These are phyloP conservation scores for Eospalax fontanierii DNA, from an alignment of 2,797 vertebrate genomes.

Conservation along the genomic window DNA sequence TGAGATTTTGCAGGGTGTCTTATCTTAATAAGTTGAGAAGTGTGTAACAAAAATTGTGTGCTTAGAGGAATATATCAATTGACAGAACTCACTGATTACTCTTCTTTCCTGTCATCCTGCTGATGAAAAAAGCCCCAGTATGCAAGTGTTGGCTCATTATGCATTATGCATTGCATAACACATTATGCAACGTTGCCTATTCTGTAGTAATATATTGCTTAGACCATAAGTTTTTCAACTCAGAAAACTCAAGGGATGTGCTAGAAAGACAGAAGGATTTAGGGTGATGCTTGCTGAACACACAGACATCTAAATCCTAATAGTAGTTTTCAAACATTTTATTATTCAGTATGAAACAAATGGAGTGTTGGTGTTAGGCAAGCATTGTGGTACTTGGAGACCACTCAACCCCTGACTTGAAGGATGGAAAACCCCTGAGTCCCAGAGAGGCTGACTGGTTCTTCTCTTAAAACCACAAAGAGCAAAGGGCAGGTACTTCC, in stretches of 20 bases:
- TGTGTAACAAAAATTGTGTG: not conserved
- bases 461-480: not conserved
- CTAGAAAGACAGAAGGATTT: not conserved
- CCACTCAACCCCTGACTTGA: not conserved
- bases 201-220: not conserved
- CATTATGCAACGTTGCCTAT: not conserved
- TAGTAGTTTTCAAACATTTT: constrained; percentile 11
- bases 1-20: not conserved
- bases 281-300: not conserved
- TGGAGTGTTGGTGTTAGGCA: not conserved
- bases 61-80: not conserved
- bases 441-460: not conserved
- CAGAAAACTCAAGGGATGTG: not conserved
- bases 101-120: not conserved
- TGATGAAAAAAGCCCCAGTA: not conserved
- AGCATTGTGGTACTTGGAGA: not conserved
- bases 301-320: not conserved
- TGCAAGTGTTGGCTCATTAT: not conserved
- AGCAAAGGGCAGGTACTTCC: not conserved
- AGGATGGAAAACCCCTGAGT: not conserved
- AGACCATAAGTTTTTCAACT: not conserved
- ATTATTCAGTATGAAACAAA: not conserved
- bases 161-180: no score
- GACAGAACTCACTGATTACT: not conserved
- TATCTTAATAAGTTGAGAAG: not conserved